Evolutionary conservation across 2,888 invertebrate genomes (phyloP).

Genomic region (Athetis lepigone): DNA sequence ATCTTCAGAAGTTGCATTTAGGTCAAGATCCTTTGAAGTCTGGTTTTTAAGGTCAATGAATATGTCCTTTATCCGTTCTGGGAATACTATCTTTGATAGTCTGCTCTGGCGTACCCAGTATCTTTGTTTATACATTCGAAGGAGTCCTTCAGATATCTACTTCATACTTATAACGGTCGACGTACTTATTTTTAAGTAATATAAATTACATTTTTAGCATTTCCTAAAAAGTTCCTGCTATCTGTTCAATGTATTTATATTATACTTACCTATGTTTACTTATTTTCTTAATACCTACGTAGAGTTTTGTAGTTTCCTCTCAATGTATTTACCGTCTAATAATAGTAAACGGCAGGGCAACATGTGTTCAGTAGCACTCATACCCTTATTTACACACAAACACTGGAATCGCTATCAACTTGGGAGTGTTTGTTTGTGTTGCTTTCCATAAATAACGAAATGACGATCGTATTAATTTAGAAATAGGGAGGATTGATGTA

Average conservation of each 20-base stretch:
- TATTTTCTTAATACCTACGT: not conserved
- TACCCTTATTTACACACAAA: constrained; percentile 40
- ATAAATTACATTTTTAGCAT: too few species aligned
- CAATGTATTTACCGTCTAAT: constrained; percentile 26
- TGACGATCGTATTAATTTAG: constrained; percentile 6
- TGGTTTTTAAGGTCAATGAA: constrained; percentile 3
- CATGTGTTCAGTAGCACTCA: constrained; percentile 51
- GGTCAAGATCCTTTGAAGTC: constrained; percentile 8
- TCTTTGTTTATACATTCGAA: not conserved
- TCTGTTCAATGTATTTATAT: not conserved
- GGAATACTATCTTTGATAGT: not conserved
- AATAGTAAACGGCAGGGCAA: constrained; percentile 35
- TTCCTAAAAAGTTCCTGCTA: not conserved
- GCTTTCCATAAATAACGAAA: constrained; percentile 24
- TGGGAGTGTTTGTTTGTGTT: constrained; percentile 27
- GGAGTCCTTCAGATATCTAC: not conserved
- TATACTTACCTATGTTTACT: too few species aligned
- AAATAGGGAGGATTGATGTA: constrained; percentile 16
- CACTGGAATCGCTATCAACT: constrained; percentile 34
- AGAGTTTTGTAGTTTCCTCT: constrained; percentile 1
- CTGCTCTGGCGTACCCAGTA: not conserved
- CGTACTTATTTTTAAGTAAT: not conserved
- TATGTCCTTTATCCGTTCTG: not conserved
- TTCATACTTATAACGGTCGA: not conserved
- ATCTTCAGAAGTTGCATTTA: constrained; percentile 12